Evolutionary conservation across 2,888 invertebrate genomes (phyloP), one percentile per base, ranked within the genome.

Genomic region (Caenorhabditis angaria): DNA sequence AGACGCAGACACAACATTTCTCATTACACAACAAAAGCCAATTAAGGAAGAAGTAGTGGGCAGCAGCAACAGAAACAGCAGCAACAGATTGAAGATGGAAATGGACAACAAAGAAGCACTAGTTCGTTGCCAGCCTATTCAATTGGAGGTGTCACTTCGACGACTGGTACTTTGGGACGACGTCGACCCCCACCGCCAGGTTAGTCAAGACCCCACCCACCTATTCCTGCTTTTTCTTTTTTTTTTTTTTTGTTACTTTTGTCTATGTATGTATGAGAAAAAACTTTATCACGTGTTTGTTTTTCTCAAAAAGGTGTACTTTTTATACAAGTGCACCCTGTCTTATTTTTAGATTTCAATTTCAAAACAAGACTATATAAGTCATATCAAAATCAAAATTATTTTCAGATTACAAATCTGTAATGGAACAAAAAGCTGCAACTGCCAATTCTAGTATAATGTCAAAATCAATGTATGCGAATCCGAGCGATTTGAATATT

Each of bases 391-490:
- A n/a, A n/a, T n/a, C n/a, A n/a, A n/a, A n/a, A 28, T 53, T 29
- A 56, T 48, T 69, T 78, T 61, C 62, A 78, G 78, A 78, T 62
- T 78, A 78, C 57, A 70, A 66, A 51, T 60, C 74, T 10, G 73
- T 76, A 22, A 76, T 78, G 78, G 76, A 78, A 48, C 67, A 68
- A 57, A 76, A 76, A 70, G 68, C 63, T 29, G 59, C 73, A 29
- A n/a, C n/a, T n/a, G n/a, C n/a, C n/a, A n/a, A n/a, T n/a, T n/a
- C n/a, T n/a, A n/a, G n/a, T n/a, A 61, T 65, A 64, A 57, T 66
- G 71, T 47, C 57, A 20, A 35, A 22, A 32, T 57, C 4, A 14
- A 61, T 24, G 27, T 50, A 18, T 58, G 62, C 32, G 51, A 70
- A 3, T 28, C 56, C 54, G 8, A 57, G 61, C 4, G 63, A 61